Evolutionary conservation across 2,113 vertebrate genomes (phyloP), one percentile per base, ranked within the genome.

Genomic region (Entomyzon cyanotis): DNA sequence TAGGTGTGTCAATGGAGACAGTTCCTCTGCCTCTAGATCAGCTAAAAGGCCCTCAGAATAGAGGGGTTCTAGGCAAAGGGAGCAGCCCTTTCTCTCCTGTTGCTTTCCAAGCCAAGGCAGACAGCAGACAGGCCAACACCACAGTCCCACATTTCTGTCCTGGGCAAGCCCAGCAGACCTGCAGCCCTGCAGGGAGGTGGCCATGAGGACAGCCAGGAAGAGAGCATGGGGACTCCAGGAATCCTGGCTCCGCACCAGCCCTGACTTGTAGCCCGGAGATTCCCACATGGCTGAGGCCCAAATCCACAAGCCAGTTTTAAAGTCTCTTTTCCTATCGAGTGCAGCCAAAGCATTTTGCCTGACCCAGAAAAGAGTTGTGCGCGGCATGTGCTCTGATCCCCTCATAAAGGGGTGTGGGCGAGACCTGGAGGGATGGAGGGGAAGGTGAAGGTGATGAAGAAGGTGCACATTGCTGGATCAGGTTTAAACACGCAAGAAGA

Each of bases 341-440:
- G 24, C 15, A 23, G 78, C 46, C 5, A 3, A 55, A 60, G 46
- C 11, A 2, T 20, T 67, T 27, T 33, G 24, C 37, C 58, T 42
- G 84, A 53, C 53, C 53, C 69, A 81, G 77, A 41, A 39, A 83
- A 31, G 68, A 44, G 67, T 3, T 10, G 5, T 1, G 27, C 70
- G 68, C 56, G 21, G 42, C 1, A 4, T 6, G 35, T 17, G 47
- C 87, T 65, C 15, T 11, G 30, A 39, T 30, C 3, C 42, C 50
- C n/a, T 3, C 1, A 25, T 7, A 3, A 22, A 19, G 65, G 58
- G 64, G 7, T 4, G 23, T 3, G 37, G 22, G 47, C 25, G 74
- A 67, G n/a, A 59, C 30, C 12, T 0, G 0, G 42, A 35, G 33
- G 2, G 1, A n/a, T 7, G 49, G 17, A 52, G 52, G n/a, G 24